These are phyloP conservation scores for Pollenia griseotomentosa DNA, from an alignment of 2,888 invertebrate species.

Conservation along the genomic window DNA sequence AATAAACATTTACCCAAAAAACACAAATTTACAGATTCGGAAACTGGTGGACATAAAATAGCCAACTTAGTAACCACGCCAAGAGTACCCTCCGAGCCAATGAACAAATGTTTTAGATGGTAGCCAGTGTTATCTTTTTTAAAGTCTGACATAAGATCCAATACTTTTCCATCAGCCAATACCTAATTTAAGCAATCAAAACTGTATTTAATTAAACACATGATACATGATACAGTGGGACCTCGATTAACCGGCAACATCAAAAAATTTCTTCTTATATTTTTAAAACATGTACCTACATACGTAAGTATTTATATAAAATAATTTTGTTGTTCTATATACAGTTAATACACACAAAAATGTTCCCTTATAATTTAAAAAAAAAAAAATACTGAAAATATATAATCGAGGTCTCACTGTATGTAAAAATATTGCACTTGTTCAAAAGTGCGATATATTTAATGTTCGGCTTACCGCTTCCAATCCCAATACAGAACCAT, in stretches of 20 bases:
- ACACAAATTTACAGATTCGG: slow-evolving; percentile 93
- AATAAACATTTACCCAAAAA: slow-evolving; percentile 89
- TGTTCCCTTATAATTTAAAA: too few species aligned
- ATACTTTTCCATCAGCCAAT: slow-evolving; percentile 91
- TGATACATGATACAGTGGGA: too few species aligned
- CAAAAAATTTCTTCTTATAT: too few species aligned
- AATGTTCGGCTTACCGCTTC: slow-evolving; percentile 89
- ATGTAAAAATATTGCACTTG: too few species aligned
- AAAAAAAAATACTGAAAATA: too few species aligned
- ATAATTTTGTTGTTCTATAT: too few species aligned
- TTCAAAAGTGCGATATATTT: neutral
- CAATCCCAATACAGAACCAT: slow-evolving; percentile 94
- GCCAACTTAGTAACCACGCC: slow-evolving; percentile 97
- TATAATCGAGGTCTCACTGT: too few species aligned
- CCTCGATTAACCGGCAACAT: too few species aligned
- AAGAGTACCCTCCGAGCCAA: slow-evolving; percentile 98
- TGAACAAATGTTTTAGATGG: slow-evolving; percentile 97
- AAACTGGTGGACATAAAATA: slow-evolving; percentile 94
- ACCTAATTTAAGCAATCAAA: slow-evolving; percentile 73
- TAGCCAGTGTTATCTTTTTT: slow-evolving; percentile 99
- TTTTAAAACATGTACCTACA: too few species aligned
- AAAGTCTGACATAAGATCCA: slow-evolving; percentile 93
- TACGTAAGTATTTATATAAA: too few species aligned
- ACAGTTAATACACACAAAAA: too few species aligned
- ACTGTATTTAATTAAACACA: too few species aligned